Percentiles rank a stretch among this genome's conserved stretches.
Evolutionary conservation across 2,113 vertebrate species (phyloP).

Genomic region (Chlorocebus sabaeus): DNA sequence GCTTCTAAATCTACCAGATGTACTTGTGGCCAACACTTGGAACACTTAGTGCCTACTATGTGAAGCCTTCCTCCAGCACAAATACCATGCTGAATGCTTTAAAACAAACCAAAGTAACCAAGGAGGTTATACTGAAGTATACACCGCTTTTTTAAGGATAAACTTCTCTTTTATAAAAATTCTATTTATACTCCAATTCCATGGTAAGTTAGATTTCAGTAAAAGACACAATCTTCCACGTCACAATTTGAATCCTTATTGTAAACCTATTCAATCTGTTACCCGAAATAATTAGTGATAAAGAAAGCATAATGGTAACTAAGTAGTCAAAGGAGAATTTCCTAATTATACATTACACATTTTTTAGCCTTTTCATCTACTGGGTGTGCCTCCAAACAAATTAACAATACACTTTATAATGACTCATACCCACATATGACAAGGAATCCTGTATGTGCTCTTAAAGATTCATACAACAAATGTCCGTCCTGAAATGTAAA

Average conservation of each 20-base stretch:
- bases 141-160: background rate
- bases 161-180: background rate
- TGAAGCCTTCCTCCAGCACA: background rate
- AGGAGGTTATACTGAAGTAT: background rate
- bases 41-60: background rate
- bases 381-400: conserved; percentile 62
- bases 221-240: background rate
- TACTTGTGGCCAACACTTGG: background rate
- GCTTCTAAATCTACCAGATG: background rate
- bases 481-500: background rate
- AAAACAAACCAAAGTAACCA: background rate
- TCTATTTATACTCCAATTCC: background rate
- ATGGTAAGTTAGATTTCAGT: background rate
- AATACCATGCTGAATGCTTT: background rate
- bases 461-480: background rate
- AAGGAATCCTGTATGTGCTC: background rate
- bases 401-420: conserved; percentile 44
- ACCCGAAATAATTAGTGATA: conserved; percentile 39
- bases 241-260: background rate
- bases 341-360: conserved; percentile 37
- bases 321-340: conserved; percentile 57
- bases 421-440: conserved; percentile 6
- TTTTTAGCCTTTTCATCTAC: conserved; percentile 55
- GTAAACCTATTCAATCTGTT: background rate
- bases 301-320: conserved; percentile 41